These are phyloP conservation scores for Orthonevra nobilis DNA, from an alignment of 2,888 invertebrate genomes.

Conservation along the genomic window DNA sequence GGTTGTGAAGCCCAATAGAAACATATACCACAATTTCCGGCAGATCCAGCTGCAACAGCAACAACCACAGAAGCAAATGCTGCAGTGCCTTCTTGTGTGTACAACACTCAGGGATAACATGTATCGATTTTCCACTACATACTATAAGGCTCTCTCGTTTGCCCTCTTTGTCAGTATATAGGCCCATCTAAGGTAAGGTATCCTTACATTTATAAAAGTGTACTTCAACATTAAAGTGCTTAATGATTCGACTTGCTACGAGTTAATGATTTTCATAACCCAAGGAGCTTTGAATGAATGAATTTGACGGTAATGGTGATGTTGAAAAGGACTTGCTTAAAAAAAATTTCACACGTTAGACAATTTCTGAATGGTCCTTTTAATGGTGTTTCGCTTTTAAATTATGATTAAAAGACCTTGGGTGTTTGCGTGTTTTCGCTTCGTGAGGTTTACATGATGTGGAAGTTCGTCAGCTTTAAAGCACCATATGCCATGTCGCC, in stretches of 20 bases:
- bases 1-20: conserved; percentile 3
- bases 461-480: too few species aligned
- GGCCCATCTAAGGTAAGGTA: conserved; percentile 38
- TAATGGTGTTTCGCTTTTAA: conserved; percentile 21
- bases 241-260: conserved; percentile 51
- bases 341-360: conserved; percentile 37
- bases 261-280: conserved; percentile 63
- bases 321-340: conserved; percentile 24
- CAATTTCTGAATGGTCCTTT: conserved; percentile 25
- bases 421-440: conserved; percentile 29
- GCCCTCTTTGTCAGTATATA: conserved; percentile 7
- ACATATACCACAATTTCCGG: conserved; percentile 61
- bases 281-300: conserved; percentile 32
- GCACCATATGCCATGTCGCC: too few species aligned
- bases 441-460: too few species aligned
- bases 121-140: conserved; percentile 62
- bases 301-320: conserved; percentile 12
- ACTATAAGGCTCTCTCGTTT: conserved; percentile 2
- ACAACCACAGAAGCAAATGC: conserved; percentile 46
- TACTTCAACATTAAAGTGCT: conserved; percentile 55
- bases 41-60: conserved; percentile 31
- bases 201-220: conserved; percentile 56
- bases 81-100: conserved; percentile 60
- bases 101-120: conserved; percentile 59
- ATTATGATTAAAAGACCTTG: conserved; percentile 32